Base-by-base conservation (phyloP, 2,797 vertebrate species). In the Semaprochilodus insignis region DNA sequence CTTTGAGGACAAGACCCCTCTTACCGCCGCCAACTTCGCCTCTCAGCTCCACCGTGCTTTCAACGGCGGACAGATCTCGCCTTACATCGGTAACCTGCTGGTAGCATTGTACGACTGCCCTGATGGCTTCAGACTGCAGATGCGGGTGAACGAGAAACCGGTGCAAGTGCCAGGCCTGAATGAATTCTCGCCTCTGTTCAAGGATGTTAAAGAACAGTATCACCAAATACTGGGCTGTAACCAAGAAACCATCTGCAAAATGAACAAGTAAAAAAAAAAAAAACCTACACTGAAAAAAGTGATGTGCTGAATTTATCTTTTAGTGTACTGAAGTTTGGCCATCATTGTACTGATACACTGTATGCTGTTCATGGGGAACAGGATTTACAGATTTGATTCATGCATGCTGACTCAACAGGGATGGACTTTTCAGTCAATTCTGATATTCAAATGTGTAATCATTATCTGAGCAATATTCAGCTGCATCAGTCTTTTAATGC, bases 91-190 rank as follows among this genome's bases (percentile, higher is more conserved):
- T 17, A 99, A 99, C 92, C 90, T 99, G 14, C 77, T 97, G 2
- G 93, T 98, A 62, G 95, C 96, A 85, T 94, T 99, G 80, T 97
- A 97, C 48, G 93, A 96, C 85, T 99, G 97, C 1, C 93, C 95
- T 0, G 95, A 95, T 13, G 95, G 92, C 54, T 90, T 97, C 60
- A 91, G 94, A 84, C 89, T 95, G 85, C 94, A 93, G 89, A 83
- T 97, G 0, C 90, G 99, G 84, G 88, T 99, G 81, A 99, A 99
- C 0, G 97, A 99, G 88, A 95, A 92, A 13, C 93, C 94, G 1
- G 86, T 98, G 82, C 25, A 71, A 0, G 95, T 98, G 86, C 96
- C 94, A 0, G 92, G 96, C 85, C 91, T 96, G 0, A 89, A 88
- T 0, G 82, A 92, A 62, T 92, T 94, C 3, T 88, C 92, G 55